phyloP scores from a whole-genome alignment of 2,113 vertebrate genomes.

The Glaucidium brasilianum region DNA sequence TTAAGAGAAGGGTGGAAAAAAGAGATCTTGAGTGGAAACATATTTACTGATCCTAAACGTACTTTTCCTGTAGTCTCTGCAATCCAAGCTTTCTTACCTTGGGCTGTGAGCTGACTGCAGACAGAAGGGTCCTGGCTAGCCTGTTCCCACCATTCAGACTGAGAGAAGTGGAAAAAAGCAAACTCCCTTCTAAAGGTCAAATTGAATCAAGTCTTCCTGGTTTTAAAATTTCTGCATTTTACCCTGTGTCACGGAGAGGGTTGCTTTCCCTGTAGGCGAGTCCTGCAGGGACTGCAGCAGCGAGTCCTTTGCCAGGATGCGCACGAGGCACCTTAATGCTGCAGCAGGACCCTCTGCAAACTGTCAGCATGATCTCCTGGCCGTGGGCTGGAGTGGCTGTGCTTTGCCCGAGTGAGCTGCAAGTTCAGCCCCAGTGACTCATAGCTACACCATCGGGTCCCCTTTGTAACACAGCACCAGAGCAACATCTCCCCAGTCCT shows the following conservation, averaged over 20 bases:
- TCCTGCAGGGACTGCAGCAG: neutral
- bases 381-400: neutral
- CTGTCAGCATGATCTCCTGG: neutral
- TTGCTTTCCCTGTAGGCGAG: neutral
- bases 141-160: neutral
- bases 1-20: neutral
- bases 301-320: neutral
- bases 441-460: neutral
- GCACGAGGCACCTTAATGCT: neutral
- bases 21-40: neutral
- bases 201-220: neutral
- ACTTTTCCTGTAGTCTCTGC: neutral
- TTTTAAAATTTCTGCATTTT: neutral
- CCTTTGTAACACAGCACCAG: neutral
- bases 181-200: neutral
- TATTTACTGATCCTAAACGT: neutral
- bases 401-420: neutral
- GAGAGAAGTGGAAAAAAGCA: neutral
- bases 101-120: neutral
- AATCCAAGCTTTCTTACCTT: neutral
- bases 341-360: neutral
- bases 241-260: neutral
- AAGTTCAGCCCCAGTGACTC: neutral
- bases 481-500: rapidly evolving
- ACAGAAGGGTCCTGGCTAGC: neutral